These are phyloP conservation scores for Gambelia wislizenii DNA, from an alignment of 2,797 vertebrate species.

Conservation along the genomic window DNA sequence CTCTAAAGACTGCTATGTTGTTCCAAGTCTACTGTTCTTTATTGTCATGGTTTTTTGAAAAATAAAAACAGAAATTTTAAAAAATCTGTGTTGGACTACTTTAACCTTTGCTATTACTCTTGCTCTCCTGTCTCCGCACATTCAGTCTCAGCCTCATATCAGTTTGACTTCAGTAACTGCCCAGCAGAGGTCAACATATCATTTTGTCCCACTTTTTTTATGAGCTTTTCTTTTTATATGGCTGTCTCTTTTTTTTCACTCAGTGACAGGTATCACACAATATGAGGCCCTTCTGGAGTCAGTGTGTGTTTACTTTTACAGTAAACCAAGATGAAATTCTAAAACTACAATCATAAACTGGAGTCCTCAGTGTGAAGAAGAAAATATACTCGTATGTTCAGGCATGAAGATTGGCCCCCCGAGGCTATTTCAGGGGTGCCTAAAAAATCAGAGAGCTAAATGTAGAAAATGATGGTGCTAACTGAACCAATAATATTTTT, in stretches of 20 bases:
- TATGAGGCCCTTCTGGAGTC: neutral
- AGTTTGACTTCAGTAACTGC: constrained; percentile 12
- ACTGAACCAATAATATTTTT: neutral
- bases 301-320: neutral
- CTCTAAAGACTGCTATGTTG: neutral
- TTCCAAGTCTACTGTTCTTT: constrained; percentile 13
- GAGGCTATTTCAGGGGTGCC: neutral
- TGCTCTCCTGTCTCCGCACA: neutral
- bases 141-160: neutral
- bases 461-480: neutral
- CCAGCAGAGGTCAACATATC: neutral
- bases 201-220: constrained; percentile 11
- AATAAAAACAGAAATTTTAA: neutral
- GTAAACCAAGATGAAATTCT: constrained; percentile 29
- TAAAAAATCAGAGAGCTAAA: neutral
- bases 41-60: neutral
- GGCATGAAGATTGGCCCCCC: neutral
- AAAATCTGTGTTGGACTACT: constrained; percentile 2
- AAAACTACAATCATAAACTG: neutral
- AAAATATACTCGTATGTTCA: neutral
- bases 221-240: neutral
- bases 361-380: neutral
- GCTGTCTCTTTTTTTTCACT: neutral
- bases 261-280: neutral
- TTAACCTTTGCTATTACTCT: constrained; percentile 8